These are phyloP conservation scores for Eurois occulta DNA, from an alignment of 2,888 invertebrate species.

Conservation along the genomic window DNA sequence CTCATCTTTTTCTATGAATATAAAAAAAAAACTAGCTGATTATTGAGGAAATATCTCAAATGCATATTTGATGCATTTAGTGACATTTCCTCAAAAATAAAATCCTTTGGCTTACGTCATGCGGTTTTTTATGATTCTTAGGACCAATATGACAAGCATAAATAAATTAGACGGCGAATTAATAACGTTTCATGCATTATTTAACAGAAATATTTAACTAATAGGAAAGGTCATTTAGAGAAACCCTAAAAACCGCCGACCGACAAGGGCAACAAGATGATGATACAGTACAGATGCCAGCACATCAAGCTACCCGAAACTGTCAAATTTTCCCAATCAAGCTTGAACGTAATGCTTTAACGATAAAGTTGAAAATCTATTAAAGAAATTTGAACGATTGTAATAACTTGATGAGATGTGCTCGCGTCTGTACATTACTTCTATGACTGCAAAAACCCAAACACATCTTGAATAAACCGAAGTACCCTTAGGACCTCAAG, in stretches of 20 bases:
- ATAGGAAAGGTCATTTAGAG: background rate
- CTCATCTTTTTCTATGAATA: background rate
- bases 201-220: background rate
- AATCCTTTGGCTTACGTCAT: background rate
- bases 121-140: background rate
- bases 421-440: background rate
- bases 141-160: background rate
- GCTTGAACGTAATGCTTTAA: too few relatives aligned
- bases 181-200: background rate
- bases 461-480: background rate
- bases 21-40: background rate
- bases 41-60: background rate
- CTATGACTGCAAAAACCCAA: background rate
- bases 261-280: too few relatives aligned
- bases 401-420: too few relatives aligned
- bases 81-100: background rate
- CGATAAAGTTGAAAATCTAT: too few relatives aligned
- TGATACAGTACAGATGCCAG: too few relatives aligned
- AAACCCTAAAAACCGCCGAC: too few relatives aligned
- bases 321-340: too few relatives aligned
- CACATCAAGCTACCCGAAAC: too few relatives aligned
- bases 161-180: constrained; percentile 3
- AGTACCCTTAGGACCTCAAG: background rate
- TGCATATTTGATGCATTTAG: background rate
- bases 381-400: too few relatives aligned